A percentile compares a stretch with the other conserved stretches of the same genome.
Conservation (phyloP, 2,113 vertebrate genomes). For the Zeus faber region DNA sequence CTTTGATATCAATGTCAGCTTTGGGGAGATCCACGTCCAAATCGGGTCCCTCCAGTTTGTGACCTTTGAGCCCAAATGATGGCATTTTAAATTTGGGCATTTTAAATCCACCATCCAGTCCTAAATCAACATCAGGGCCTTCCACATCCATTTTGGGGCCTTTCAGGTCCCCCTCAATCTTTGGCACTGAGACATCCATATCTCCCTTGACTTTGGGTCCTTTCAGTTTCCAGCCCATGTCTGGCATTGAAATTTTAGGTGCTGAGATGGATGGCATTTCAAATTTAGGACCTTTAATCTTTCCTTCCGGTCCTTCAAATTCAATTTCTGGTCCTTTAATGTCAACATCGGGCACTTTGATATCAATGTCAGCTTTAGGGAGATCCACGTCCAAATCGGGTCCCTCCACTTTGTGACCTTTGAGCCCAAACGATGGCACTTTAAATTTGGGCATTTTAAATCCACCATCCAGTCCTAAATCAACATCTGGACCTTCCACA, state of each 20-base stretch:
- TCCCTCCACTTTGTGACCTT: constrained; percentile 4
- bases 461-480: neutral
- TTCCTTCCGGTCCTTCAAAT: constrained; percentile 34
- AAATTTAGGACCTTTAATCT: constrained; percentile 65
- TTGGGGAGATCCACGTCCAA: constrained; percentile 56
- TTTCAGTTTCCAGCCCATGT: neutral
- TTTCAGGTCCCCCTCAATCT: constrained; percentile 5
- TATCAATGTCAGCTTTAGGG: constrained; percentile 6
- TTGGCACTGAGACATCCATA: constrained; percentile 1
- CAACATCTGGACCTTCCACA: neutral
- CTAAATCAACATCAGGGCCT: constrained; percentile 3
- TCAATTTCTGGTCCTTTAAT: constrained; percentile 12
- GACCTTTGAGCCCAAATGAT: constrained; percentile 26
- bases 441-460: constrained; percentile 16
- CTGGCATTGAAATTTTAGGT: constrained; percentile 5
- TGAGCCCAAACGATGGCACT: constrained; percentile 9
- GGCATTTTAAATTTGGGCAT: constrained; percentile 43
- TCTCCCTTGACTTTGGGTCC: constrained; percentile 1
- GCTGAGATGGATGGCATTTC: constrained; percentile 23
- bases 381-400: constrained; percentile 1
- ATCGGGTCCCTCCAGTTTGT: constrained; percentile 50
- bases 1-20: constrained; percentile 36
- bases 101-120: constrained; percentile 8
- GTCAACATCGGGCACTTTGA: constrained; percentile 2
- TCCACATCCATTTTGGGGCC: neutral